Evolutionary conservation across 2,113 vertebrate species (phyloP).

Genomic region (Eudorcas thomsonii): DNA sequence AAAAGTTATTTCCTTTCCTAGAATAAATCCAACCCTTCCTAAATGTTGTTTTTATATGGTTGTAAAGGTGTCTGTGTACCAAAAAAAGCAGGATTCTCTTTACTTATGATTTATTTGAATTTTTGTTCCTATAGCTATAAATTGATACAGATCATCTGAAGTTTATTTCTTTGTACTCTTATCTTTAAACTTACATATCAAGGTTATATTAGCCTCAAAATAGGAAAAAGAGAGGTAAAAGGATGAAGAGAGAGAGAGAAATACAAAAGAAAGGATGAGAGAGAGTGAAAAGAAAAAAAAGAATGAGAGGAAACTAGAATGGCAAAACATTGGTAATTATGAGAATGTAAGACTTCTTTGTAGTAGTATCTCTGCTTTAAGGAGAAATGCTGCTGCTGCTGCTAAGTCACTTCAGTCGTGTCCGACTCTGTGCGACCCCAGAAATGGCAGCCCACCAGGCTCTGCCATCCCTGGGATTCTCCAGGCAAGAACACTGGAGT

Average conservation of each 20-base stretch:
- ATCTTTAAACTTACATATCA: background rate
- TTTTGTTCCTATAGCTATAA: background rate
- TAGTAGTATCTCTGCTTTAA: background rate
- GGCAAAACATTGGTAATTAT: background rate
- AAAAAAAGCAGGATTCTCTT: background rate
- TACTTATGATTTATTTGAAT: background rate
- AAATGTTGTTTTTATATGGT: background rate
- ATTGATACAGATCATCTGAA: background rate
- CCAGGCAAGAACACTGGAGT: too few species aligned
- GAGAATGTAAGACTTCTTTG: background rate
- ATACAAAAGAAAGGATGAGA: background rate
- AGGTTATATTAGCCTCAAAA: background rate
- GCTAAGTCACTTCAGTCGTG: too few species aligned
- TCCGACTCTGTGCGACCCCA: too few species aligned
- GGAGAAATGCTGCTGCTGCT: background rate
- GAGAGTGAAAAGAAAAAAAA: background rate
- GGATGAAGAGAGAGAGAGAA: background rate
- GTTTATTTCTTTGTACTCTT: background rate
- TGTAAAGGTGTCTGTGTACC: background rate
- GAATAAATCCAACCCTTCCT: background rate
- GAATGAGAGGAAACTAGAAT: background rate
- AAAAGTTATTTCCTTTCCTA: background rate
- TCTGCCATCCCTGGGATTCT: too few species aligned
- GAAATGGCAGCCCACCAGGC: too few species aligned
- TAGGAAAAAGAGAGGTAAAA: background rate